phyloP scores from a whole-genome alignment of 2,888 invertebrate species.

The Tipula vernalis region DNA sequence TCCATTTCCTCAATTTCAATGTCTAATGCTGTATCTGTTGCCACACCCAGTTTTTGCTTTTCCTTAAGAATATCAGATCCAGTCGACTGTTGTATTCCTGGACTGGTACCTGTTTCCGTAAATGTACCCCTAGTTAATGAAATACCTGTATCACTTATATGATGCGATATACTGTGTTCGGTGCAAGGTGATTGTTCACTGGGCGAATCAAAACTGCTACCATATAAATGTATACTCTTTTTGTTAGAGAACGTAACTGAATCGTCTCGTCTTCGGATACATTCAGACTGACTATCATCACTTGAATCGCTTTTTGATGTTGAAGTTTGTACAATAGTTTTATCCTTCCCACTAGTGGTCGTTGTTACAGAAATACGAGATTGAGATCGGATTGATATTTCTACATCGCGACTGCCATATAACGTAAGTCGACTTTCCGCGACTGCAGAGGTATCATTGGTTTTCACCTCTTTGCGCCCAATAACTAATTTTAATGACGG shows the following conservation, averaged over 20 bases:
- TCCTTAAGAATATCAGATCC: slow-evolving; percentile 19
- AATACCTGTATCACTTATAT: slow-evolving; percentile 42
- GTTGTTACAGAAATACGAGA: slow-evolving; percentile 40
- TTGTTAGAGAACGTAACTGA: slow-evolving; percentile 39
- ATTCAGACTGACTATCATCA: slow-evolving; percentile 5
- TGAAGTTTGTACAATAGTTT: slow-evolving; percentile 8
- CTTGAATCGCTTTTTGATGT: slow-evolving; percentile 13
- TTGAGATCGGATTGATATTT: slow-evolving; percentile 42
- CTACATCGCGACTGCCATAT: slow-evolving; percentile 40
- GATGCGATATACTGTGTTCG: slow-evolving; percentile 40
- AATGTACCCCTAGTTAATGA: slow-evolving; percentile 39
- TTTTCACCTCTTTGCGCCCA: slow-evolving; percentile 40
- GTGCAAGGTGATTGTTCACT: slow-evolving; percentile 34
- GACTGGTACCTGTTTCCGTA: slow-evolving; percentile 36
- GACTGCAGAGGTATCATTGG: slow-evolving; percentile 39
- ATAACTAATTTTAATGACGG: slow-evolving; percentile 39
- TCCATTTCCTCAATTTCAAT: slow-evolving; percentile 39
- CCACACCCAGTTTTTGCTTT: slow-evolving; percentile 25
- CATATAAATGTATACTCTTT: slow-evolving; percentile 39
- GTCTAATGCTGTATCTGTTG: slow-evolving; percentile 36
- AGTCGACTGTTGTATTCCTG: slow-evolving; percentile 31
- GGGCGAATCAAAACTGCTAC: slow-evolving; percentile 29
- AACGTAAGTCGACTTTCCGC: slow-evolving; percentile 41
- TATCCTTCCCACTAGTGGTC: slow-evolving; percentile 21
- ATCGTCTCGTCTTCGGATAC: slow-evolving; percentile 36